These are phyloP conservation scores for Pedetes capensis DNA, from an alignment of 2,113 vertebrate genomes.

Conservation along the genomic window DNA sequence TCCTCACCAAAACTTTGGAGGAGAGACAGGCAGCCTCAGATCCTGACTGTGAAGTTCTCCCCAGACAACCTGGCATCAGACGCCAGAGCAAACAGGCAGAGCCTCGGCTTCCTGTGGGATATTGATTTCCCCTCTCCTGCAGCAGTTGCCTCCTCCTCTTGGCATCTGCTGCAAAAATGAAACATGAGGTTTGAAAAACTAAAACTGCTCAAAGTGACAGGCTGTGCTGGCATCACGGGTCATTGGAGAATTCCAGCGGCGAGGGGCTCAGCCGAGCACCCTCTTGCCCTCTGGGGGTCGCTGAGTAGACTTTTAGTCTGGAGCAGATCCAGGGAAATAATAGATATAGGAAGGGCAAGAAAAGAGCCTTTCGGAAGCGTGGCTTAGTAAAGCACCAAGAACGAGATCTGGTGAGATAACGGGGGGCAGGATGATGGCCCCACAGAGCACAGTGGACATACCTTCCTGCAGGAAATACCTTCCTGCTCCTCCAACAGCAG, in stretches of 20 bases:
- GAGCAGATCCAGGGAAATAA: conserved; percentile 47
- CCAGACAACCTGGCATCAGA: conserved; percentile 29
- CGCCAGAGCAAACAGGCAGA: conserved; percentile 71
- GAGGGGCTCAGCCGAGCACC: not conserved
- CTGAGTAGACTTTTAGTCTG: not conserved
- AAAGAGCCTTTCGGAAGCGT: conserved; percentile 54
- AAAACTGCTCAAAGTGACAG: conserved; percentile 83
- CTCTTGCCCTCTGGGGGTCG: not conserved
- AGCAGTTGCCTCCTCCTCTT: conserved; percentile 81
- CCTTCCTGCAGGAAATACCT: not conserved
- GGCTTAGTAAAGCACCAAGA: not conserved
- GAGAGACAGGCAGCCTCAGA: conserved; percentile 48
- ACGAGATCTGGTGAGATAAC: conserved; percentile 23
- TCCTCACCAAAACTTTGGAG: conserved; percentile 20
- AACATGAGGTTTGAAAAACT: conserved; percentile 83
- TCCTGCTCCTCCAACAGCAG: not conserved
- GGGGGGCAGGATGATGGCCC: not conserved
- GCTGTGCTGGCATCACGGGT: conserved; percentile 62
- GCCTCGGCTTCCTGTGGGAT: conserved; percentile 77
- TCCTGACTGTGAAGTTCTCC: conserved; percentile 52
- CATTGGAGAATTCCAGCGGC: not conserved
- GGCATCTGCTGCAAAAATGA: conserved; percentile 75
- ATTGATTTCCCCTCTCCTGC: conserved; percentile 84
- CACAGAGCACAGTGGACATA: not conserved
- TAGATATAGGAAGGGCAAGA: conserved; percentile 17